Conservation (phyloP, 2,888 invertebrate species). For the Scaptodrosophila latifasciaeformis region DNA sequence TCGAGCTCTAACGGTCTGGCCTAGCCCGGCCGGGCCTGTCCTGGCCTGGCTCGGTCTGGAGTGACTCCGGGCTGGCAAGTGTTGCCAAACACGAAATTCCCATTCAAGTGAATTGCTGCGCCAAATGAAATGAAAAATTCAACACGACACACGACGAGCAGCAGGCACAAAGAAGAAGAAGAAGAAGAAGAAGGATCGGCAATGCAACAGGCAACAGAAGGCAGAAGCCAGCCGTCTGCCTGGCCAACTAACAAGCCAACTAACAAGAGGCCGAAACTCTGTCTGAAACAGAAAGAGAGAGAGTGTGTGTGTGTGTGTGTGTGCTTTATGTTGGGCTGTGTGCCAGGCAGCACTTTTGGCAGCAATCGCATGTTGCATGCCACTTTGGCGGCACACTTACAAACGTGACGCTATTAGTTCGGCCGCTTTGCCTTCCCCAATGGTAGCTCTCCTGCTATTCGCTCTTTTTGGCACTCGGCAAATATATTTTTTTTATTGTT, state of each 20-base stretch:
- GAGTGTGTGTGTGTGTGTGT: slow-evolving; percentile 1
- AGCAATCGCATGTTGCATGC: slow-evolving; percentile 74
- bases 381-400: slow-evolving; percentile 57
- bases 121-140: slow-evolving; percentile 73
- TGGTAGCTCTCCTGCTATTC: background rate
- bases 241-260: slow-evolving; percentile 62
- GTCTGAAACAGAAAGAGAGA: no score
- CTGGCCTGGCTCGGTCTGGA: background rate
- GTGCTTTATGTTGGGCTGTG: slow-evolving; percentile 47
- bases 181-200: slow-evolving; percentile 30
- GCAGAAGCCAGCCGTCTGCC: slow-evolving; percentile 17
- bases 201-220: slow-evolving; percentile 61
- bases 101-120: slow-evolving; percentile 72
- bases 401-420: slow-evolving; percentile 72
- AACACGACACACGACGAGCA: slow-evolving; percentile 50
- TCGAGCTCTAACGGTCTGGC: no score
- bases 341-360: slow-evolving; percentile 71
- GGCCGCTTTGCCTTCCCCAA: slow-evolving; percentile 22
- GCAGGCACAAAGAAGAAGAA: slow-evolving; percentile 34
- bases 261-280: slow-evolving; percentile 40
- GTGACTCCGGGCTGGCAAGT: slow-evolving; percentile 10
- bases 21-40: no score
- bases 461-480: slow-evolving; percentile 42
- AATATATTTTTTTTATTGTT: slow-evolving; percentile 49
- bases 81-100: slow-evolving; percentile 59